Percentiles rank a stretch among this genome's conserved stretches.
Evolutionary conservation across 2,888 invertebrate species (phyloP).

Genomic region (Lochmaea crataegi): DNA sequence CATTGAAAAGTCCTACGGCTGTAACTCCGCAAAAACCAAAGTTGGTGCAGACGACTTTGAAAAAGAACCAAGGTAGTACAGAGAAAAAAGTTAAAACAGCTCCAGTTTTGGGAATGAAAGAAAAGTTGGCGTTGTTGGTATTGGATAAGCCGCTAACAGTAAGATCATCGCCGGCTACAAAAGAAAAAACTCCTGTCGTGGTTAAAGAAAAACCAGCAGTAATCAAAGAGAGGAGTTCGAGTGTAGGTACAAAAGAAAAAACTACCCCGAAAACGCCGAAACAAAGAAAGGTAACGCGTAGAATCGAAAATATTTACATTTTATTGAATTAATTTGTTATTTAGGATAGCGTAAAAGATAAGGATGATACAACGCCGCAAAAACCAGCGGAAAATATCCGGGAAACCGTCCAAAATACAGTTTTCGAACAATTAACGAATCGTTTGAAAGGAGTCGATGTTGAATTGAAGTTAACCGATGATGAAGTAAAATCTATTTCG

Average conservation of each 20-base stretch:
- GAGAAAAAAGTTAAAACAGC: slow-evolving; percentile 50
- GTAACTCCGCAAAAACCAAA: slow-evolving; percentile 53
- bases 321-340: slow-evolving; percentile 3
- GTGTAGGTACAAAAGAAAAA: slow-evolving; percentile 42
- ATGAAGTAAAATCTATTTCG: slow-evolving; percentile 66
- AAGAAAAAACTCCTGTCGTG: slow-evolving; percentile 50
- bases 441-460: slow-evolving; percentile 68
- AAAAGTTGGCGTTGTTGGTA: slow-evolving; percentile 48
- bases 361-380: slow-evolving; percentile 42
- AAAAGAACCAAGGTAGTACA: slow-evolving; percentile 46
- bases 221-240: slow-evolving; percentile 47
- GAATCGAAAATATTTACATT: not conserved
- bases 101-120: slow-evolving; percentile 35
- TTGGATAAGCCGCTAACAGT: slow-evolving; percentile 53
- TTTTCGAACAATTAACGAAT: slow-evolving; percentile 72
- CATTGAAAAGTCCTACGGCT: slow-evolving; percentile 35
- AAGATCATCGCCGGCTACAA: slow-evolving; percentile 10
- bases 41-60: slow-evolving; percentile 53
- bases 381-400: slow-evolving; percentile 75
- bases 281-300: slow-evolving; percentile 28
- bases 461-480: slow-evolving; percentile 64
- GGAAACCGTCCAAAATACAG: slow-evolving; percentile 84
- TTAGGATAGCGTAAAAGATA: slow-evolving; percentile 35
- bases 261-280: slow-evolving; percentile 29
- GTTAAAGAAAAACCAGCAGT: slow-evolving; percentile 55